These are phyloP conservation scores for Cheilosia vulpina DNA, from an alignment of 2,888 invertebrate species.

Conservation along the genomic window DNA sequence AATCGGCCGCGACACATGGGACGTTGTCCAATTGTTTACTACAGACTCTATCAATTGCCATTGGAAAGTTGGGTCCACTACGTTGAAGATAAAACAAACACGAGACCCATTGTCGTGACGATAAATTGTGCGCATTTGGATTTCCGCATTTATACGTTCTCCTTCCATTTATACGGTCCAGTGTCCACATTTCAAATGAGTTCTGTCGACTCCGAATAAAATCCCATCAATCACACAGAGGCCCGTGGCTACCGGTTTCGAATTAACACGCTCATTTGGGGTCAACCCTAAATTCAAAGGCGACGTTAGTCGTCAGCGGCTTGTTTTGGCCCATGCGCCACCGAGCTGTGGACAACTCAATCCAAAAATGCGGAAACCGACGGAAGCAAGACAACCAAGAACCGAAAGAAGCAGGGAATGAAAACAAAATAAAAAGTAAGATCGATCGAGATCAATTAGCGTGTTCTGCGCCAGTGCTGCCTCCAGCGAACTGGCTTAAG, in stretches of 20 bases:
- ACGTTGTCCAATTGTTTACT: conserved; percentile 30
- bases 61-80: conserved; percentile 17
- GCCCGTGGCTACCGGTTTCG: conserved; percentile 53
- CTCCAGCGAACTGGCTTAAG: conserved; percentile 50
- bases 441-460: conserved; percentile 73
- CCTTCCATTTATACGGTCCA: not conserved
- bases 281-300: conserved; percentile 53
- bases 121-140: conserved; percentile 44
- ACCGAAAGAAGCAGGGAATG: not conserved
- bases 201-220: conserved; percentile 21
- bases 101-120: conserved; percentile 22
- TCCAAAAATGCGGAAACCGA: conserved; percentile 4
- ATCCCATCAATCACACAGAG: conserved; percentile 65
- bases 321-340: not conserved
- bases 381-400: not conserved
- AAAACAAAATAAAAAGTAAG: conserved; percentile 23
- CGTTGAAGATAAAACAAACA: conserved; percentile 32
- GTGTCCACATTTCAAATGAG: conserved; percentile 40
- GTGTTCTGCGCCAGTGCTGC: conserved; percentile 59
- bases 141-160: conserved; percentile 51
- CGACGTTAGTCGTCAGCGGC: conserved; percentile 10
- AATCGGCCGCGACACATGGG: conserved; percentile 15
- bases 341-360: not conserved
- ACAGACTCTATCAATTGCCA: conserved; percentile 32
- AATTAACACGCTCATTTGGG: conserved; percentile 44